Conservation (phyloP, 2,888 invertebrate species). For the Mythimna impura region DNA sequence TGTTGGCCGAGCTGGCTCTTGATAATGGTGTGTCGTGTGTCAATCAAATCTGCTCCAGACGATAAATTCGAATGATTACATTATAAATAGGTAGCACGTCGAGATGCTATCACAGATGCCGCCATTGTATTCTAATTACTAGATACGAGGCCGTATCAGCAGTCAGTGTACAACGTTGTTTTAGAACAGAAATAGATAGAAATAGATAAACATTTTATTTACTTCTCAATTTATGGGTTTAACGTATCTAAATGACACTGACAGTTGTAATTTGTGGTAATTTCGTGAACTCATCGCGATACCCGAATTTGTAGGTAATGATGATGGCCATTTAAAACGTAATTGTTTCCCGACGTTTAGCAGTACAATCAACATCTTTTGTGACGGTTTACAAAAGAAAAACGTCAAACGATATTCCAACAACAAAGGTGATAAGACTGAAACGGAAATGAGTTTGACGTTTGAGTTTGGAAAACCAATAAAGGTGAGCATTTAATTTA, state of each 20-base stretch:
- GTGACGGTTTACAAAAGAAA: slow-evolving; percentile 38
- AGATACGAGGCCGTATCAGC: slow-evolving; percentile 48
- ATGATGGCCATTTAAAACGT: slow-evolving; percentile 27
- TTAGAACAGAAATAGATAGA: slow-evolving; percentile 11
- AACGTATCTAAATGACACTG: slow-evolving; percentile 6
- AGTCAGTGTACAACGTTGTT: not conserved
- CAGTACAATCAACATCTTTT: slow-evolving; percentile 31
- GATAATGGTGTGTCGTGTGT: slow-evolving; percentile 43
- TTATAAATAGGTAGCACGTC: slow-evolving; percentile 31
- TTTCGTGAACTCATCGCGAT: slow-evolving; percentile 6
- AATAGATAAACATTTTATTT: slow-evolving; percentile 4
- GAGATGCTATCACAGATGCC: slow-evolving; percentile 46
- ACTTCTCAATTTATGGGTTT: not conserved
- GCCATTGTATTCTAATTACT: slow-evolving; percentile 59
- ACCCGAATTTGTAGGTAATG: slow-evolving; percentile 13
- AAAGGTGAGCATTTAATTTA: slow-evolving; percentile 21
- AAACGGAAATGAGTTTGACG: slow-evolving; percentile 40
- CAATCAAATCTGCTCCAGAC: slow-evolving; percentile 51
- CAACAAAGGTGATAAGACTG: slow-evolving; percentile 41
- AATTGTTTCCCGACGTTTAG: slow-evolving; percentile 26
- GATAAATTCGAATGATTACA: slow-evolving; percentile 51
- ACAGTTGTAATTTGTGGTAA: slow-evolving; percentile 5
- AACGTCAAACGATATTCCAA: slow-evolving; percentile 36
- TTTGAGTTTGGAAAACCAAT: slow-evolving; percentile 27
- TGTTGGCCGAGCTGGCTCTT: slow-evolving; percentile 20